phyloP scores from a whole-genome alignment of 2,113 vertebrate species.

The Dipodomys spectabilis region DNA sequence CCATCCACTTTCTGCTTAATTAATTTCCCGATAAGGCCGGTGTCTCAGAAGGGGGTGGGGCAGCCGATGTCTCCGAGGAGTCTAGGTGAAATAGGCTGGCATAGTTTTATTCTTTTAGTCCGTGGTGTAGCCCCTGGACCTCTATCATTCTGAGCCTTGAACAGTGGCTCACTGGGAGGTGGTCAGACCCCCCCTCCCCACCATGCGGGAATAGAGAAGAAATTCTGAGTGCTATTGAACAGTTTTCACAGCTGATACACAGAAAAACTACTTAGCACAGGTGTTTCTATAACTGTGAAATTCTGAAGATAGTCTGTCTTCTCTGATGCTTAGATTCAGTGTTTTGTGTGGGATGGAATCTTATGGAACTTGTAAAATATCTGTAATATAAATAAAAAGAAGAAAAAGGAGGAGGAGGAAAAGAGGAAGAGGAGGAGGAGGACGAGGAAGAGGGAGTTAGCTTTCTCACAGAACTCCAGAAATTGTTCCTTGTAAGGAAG shows the following conservation, averaged over 20 bases:
- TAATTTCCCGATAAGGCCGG: constrained; percentile 77
- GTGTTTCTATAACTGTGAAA: constrained; percentile 82
- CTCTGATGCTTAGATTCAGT: constrained; percentile 65
- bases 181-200: constrained; percentile 5
- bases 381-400: constrained; percentile 79
- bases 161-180: constrained; percentile 64
- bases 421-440: neutral
- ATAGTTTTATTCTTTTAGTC: neutral
- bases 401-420: too few species aligned
- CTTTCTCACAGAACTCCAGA: constrained; percentile 72
- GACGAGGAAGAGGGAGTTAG: constrained; percentile 57
- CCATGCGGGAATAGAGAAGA: constrained; percentile 45
- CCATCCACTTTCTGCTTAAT: constrained; percentile 80
- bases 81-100: constrained; percentile 65
- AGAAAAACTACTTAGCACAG: constrained; percentile 79
- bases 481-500: constrained; percentile 74
- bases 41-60: constrained; percentile 60
- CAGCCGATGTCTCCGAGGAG: constrained; percentile 34
- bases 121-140: constrained; percentile 55
- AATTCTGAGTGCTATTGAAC: constrained; percentile 74
- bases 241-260: constrained; percentile 81
- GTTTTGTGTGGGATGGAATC: constrained; percentile 78
- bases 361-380: constrained; percentile 79
- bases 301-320: constrained; percentile 73
- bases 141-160: constrained; percentile 48